Base-by-base conservation (phyloP, 2,797 vertebrate genomes). In the Sternotherus odoratus region DNA sequence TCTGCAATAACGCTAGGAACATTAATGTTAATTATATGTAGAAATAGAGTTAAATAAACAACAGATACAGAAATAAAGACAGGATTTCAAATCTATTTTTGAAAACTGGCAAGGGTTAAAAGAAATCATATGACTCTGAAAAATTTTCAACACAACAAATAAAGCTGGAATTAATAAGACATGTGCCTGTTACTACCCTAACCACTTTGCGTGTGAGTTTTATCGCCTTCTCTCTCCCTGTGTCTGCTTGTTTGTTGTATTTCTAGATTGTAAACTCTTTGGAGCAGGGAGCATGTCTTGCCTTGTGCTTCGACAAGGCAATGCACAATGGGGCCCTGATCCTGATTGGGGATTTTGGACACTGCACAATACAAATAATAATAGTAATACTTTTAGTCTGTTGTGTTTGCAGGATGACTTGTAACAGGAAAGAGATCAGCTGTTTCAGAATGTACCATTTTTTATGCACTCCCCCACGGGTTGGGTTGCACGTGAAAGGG, bases 51-150 rank as follows among this genome's bases (percentile, higher is more conserved):
- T 92, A 92, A 63, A 63, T 77, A 28, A 26, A 91, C 88, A 89
- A 92, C n/a, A 74, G 50, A 81, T 39, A 69, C 80, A 74, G 79
- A 91, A 95, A 91, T 66, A 89, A 89, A 94, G 23, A 28, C 53
- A 51, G 86, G 81, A 72, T 82, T 89, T 96, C 82, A 91, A 94
- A 66, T 91, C 86, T 39, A 63, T 91, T 95, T 36, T 93, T 86
- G 2, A 87, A 95, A 89, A 89, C 78, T 86, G 86, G 53, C 74
- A 54, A 49, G 30, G 88, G 79, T 87, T 94, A 57, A 72, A 88
- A n/a, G 83, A 94, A 93, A 93, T 75, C 91, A 79, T 91, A 87
- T 95, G 93, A 94, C 91, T 91, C 77, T 92, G 95, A 86, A 90
- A 91, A 90, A 83, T 87, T 84, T 88, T 81, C 39, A 2, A 8